Evolutionary conservation across 2,113 vertebrate genomes (phyloP).

Genomic region (Canis aureus): DNA sequence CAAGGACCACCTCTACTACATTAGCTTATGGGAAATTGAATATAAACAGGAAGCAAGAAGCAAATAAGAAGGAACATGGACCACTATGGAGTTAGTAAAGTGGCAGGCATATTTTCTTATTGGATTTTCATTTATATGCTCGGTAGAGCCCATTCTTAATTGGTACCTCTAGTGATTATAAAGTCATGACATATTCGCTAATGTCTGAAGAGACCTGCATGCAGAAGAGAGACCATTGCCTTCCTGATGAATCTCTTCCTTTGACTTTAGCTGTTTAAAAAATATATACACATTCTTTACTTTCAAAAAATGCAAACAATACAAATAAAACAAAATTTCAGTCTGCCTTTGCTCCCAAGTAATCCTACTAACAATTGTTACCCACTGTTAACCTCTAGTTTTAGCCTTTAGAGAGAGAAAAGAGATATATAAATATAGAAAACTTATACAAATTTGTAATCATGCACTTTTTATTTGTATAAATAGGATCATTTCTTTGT

Average conservation of each 20-base stretch:
- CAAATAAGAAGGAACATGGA: neutral
- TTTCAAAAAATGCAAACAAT: slow-evolving; percentile 5
- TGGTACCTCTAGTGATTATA: neutral
- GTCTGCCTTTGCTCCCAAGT: neutral
- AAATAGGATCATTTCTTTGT: neutral
- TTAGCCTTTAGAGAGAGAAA: neutral
- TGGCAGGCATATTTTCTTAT: neutral
- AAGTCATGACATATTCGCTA: neutral
- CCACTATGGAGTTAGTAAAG: neutral
- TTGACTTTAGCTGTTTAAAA: neutral
- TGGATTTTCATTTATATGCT: neutral
- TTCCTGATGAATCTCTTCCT: neutral
- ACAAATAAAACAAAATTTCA: neutral
- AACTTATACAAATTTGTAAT: neutral
- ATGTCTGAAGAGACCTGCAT: neutral
- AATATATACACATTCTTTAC: neutral
- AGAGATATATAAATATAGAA: neutral
- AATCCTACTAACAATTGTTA: neutral
- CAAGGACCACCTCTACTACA: neutral
- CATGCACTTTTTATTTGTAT: neutral
- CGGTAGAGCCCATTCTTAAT: neutral
- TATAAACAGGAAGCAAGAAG: neutral
- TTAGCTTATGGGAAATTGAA: neutral
- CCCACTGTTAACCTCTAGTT: neutral
- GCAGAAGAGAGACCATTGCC: neutral